These are phyloP conservation scores for Condylura cristata DNA, from an alignment of 2,113 vertebrate species.

Conservation along the genomic window DNA sequence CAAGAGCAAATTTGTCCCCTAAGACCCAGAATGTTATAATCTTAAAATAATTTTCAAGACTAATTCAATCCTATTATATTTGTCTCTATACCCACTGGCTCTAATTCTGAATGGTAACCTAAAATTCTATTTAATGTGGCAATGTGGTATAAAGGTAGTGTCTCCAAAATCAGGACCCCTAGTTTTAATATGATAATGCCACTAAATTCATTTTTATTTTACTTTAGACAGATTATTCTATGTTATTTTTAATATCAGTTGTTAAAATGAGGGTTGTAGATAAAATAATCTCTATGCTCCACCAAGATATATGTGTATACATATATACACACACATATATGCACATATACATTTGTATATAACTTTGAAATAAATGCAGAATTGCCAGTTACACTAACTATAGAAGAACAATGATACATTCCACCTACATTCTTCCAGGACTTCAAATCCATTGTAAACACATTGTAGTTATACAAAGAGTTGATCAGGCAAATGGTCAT, in stretches of 20 bases:
- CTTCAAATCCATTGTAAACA: not conserved
- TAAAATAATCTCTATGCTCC: not conserved
- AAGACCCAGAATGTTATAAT: not conserved
- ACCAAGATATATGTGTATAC: not conserved
- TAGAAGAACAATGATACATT: not conserved
- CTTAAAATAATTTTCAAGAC: conserved; percentile 1
- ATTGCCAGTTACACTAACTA: not conserved
- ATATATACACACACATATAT: too few relatives aligned
- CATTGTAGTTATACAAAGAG: not conserved
- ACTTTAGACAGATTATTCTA: not conserved
- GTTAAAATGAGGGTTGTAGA: not conserved
- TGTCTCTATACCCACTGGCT: not conserved
- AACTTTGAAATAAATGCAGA: not conserved
- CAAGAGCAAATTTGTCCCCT: not conserved
- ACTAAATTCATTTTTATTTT: not conserved
- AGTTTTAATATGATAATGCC: not conserved
- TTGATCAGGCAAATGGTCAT: not conserved
- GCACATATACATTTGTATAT: too few relatives aligned
- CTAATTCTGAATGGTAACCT: not conserved
- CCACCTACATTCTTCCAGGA: not conserved
- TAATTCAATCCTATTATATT: not conserved
- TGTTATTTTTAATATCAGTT: not conserved
- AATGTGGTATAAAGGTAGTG: not conserved
- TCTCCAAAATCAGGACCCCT: not conserved
- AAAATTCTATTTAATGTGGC: not conserved